Evolutionary conservation across 2,113 vertebrate species (phyloP).

Genomic region (Varanus komodoensis): DNA sequence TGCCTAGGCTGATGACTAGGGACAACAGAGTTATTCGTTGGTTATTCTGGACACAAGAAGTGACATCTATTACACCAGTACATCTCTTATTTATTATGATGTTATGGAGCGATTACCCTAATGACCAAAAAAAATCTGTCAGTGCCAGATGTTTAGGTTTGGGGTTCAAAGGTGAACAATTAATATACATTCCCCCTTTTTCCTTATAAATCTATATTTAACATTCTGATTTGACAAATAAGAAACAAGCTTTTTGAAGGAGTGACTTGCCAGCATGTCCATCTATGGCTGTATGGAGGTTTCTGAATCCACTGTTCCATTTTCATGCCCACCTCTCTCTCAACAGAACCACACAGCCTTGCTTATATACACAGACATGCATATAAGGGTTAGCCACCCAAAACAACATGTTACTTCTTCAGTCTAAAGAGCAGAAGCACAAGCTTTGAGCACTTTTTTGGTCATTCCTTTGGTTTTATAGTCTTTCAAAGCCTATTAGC

Average conservation of each 20-base stretch:
- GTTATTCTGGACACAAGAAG: neutral
- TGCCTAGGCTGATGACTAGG: too few species aligned
- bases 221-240: neutral
- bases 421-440: conserved; percentile 1
- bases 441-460: neutral
- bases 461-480: conserved; percentile 37
- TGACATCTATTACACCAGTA: neutral
- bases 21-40: too few species aligned
- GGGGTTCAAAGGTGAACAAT: neutral
- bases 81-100: neutral
- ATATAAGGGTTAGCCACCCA: conserved; percentile 21
- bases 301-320: neutral
- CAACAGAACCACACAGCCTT: neutral
- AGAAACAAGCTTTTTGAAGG: neutral
- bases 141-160: neutral
- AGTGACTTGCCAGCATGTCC: neutral
- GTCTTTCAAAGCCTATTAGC: conserved; percentile 2
- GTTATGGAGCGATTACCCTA: neutral
- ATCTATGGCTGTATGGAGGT: neutral
- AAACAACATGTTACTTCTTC: conserved; percentile 10
- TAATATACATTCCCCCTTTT: neutral
- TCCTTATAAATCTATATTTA: neutral
- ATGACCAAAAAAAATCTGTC: neutral
- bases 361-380: neutral
- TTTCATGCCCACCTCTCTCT: neutral